These are phyloP conservation scores for Standfussiana lucernea DNA, from an alignment of 2,888 invertebrate species.

Conservation along the genomic window DNA sequence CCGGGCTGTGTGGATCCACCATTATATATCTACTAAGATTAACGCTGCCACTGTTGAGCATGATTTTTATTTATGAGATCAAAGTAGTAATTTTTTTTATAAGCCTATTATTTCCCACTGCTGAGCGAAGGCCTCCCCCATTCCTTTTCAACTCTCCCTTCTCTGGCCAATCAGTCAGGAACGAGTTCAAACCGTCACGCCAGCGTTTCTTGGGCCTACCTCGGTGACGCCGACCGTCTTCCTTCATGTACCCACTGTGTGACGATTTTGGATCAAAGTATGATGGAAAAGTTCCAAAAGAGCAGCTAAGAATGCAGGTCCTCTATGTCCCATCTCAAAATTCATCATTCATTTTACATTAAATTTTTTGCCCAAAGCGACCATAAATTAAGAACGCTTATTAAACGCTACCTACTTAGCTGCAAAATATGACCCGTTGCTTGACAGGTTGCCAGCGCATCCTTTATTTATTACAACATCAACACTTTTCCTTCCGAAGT, in stretches of 20 bases:
- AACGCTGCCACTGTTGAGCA: neutral
- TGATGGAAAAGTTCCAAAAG: neutral
- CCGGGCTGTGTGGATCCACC: too few species aligned
- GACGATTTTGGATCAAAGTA: neutral
- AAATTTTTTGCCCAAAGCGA: neutral
- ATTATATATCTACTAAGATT: too few species aligned
- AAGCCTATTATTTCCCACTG: too few species aligned
- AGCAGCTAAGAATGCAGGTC: neutral
- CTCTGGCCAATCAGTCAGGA: too few species aligned
- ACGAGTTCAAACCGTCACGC: too few species aligned
- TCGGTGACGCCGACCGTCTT: too few species aligned
- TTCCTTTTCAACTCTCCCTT: too few species aligned
- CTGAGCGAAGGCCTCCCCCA: too few species aligned
- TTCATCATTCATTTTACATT: neutral
- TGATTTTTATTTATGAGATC: neutral
- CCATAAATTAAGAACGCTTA: constrained; percentile 6
- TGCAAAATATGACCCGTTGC: constrained; percentile 10
- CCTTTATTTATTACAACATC: constrained; percentile 25
- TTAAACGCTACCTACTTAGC: neutral
- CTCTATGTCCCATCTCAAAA: neutral
- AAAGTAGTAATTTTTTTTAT: too few species aligned
- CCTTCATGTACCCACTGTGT: too few species aligned
- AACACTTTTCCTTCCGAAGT: constrained; percentile 19
- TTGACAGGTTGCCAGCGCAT: constrained; percentile 13
- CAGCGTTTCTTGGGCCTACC: too few species aligned